phyloP scores from a whole-genome alignment of 2,113 vertebrate genomes.

The Barnardius zonarius region DNA sequence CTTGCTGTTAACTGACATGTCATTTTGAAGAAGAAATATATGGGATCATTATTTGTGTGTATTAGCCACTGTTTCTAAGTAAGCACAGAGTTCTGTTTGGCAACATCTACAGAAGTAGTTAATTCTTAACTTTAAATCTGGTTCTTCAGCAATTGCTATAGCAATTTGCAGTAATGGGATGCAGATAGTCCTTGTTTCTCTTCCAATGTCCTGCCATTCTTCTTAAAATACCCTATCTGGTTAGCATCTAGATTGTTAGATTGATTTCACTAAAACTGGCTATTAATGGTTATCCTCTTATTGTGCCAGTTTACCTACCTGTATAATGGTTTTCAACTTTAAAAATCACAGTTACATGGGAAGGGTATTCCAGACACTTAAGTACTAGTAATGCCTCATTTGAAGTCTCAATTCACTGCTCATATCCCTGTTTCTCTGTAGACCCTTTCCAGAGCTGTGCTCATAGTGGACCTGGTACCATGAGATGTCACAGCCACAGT shows the following conservation, averaged over 20 bases:
- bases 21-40: constrained; percentile 13
- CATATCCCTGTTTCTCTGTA: neutral
- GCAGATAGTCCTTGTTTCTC: neutral
- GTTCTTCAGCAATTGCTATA: neutral
- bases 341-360: neutral
- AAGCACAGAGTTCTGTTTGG: neutral
- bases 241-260: neutral
- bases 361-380: neutral
- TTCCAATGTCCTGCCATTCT: neutral
- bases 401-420: neutral
- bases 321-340: neutral
- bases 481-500: no score
- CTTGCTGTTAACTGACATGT: neutral
- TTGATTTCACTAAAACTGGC: neutral
- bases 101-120: neutral
- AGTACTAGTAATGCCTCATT: neutral
- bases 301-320: neutral
- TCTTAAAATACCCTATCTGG: neutral
- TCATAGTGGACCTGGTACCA: neutral
- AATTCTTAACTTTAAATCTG: neutral
- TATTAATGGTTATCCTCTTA: neutral
- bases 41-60: neutral
- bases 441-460: neutral
- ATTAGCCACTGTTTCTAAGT: neutral
- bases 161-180: neutral